Conservation (phyloP, 2,113 vertebrate species). For the Aviceda subcristata region DNA sequence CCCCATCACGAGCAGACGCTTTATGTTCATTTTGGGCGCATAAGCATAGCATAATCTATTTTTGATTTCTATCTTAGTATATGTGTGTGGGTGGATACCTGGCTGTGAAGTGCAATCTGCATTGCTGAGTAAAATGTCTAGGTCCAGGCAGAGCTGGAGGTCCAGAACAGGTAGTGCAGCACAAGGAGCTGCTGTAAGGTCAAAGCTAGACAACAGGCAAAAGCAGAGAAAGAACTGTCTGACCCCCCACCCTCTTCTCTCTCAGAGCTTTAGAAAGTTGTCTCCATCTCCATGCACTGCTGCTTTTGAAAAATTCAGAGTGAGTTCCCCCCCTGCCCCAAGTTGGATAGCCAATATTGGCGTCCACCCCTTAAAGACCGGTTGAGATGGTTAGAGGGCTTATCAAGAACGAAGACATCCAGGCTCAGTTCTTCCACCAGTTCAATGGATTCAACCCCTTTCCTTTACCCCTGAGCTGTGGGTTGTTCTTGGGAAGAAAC, state of each 20-base stretch:
- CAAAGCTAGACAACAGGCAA: not conserved
- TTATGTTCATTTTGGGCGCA: not conserved
- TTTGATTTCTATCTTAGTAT: not conserved
- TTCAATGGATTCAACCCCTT: not conserved
- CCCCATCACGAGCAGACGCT: no score
- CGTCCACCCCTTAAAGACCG: not conserved
- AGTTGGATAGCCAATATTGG: not conserved
- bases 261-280: not conserved
- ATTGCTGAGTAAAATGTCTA: not conserved
- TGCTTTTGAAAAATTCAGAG: not conserved
- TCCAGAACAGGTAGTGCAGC: rapidly evolving
- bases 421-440: not conserved
- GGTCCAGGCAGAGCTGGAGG: not conserved
- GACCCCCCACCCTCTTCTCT: not conserved
- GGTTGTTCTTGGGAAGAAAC: not conserved
- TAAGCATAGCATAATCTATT: not conserved
- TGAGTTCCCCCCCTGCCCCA: not conserved
- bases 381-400: not conserved
- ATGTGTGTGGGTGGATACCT: not conserved
- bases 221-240: not conserved
- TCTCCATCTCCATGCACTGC: not conserved
- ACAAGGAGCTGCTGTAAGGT: not conserved
- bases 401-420: not conserved
- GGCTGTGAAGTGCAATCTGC: not conserved
- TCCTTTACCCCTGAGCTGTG: not conserved